phyloP scores from a whole-genome alignment of 2,888 invertebrate genomes.

The Lottia gigantea region DNA sequence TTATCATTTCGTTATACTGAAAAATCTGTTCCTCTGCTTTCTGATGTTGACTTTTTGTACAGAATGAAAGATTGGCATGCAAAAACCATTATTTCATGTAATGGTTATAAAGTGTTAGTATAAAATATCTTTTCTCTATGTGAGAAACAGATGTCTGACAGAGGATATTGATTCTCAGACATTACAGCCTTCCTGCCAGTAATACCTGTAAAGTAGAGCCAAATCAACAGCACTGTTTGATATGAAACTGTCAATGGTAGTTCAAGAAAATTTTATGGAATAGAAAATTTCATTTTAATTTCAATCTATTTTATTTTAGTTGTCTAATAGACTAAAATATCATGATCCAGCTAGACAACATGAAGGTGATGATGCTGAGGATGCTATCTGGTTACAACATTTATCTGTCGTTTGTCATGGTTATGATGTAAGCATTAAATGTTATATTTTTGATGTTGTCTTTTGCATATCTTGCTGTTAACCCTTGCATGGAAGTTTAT shows the following conservation, averaged over 20 bases:
- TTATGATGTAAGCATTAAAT: conserved; percentile 50
- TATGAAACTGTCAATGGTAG: neutral
- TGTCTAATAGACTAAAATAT: conserved; percentile 77
- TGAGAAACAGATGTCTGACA: too few species aligned
- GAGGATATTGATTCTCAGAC: too few species aligned
- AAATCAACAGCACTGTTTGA: neutral
- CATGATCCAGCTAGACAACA: conserved; percentile 74
- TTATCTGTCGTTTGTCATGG: conserved; percentile 68
- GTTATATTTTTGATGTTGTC: neutral
- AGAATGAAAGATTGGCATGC: too few species aligned
- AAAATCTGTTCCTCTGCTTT: too few species aligned
- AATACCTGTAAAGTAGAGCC: too few species aligned
- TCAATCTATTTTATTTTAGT: conserved; percentile 37
- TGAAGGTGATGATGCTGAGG: conserved; percentile 64
- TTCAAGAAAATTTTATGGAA: neutral
- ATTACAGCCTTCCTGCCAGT: too few species aligned
- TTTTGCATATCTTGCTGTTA: neutral
- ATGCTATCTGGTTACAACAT: conserved; percentile 74
- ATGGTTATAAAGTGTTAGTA: neutral
- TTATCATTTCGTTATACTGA: too few species aligned
- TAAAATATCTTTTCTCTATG: neutral
- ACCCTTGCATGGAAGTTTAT: too few species aligned
- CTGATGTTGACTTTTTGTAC: too few species aligned
- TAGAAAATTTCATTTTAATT: neutral
- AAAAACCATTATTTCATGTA: too few species aligned